Percentiles rank a stretch among this genome's conserved stretches.
These are phyloP conservation scores for Umimayanthus chanpuru DNA, from an alignment of 92 coral and sea anemone genomes.

Conservation along the genomic window DNA sequence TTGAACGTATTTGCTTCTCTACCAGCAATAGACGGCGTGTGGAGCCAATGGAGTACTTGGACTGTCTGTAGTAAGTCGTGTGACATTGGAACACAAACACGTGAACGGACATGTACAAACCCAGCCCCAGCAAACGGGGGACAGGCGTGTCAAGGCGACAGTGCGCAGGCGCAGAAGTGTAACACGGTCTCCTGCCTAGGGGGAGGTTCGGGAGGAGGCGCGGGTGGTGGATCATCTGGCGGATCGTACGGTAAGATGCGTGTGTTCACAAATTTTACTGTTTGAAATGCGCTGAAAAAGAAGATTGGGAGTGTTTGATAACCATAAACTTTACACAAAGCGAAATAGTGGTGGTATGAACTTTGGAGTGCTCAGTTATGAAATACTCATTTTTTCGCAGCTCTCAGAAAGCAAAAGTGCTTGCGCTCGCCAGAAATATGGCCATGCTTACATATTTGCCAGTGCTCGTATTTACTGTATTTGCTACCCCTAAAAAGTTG, in stretches of 20 bases:
- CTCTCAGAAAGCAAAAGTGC: too few relatives aligned
- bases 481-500: too few relatives aligned
- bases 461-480: too few relatives aligned
- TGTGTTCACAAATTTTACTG: too few relatives aligned
- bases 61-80: slow-evolving; percentile 17
- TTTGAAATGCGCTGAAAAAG: not conserved
- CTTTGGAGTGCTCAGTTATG: too few relatives aligned
- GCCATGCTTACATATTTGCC: too few relatives aligned
- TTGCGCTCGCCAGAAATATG: too few relatives aligned
- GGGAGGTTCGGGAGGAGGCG: not conserved
- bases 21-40: slow-evolving; percentile 34
- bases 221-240: not conserved
- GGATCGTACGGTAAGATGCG: not conserved
- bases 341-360: too few relatives aligned
- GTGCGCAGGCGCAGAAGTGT: not conserved
- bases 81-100: slow-evolving; percentile 18
- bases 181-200: slow-evolving; percentile 3
- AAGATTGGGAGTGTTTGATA: not conserved
- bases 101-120: slow-evolving; percentile 17
- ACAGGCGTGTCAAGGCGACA: slow-evolving; percentile 11
- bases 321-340: not conserved
- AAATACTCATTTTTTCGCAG: too few relatives aligned
- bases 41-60: slow-evolving; percentile 35
- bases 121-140: slow-evolving; percentile 26
- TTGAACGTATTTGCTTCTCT: not conserved